Evolutionary conservation across 1,140 invertebrate genomes (phyloP), one percentile per base, ranked within the genome.

Genomic region (Chrysoperla carnea): DNA sequence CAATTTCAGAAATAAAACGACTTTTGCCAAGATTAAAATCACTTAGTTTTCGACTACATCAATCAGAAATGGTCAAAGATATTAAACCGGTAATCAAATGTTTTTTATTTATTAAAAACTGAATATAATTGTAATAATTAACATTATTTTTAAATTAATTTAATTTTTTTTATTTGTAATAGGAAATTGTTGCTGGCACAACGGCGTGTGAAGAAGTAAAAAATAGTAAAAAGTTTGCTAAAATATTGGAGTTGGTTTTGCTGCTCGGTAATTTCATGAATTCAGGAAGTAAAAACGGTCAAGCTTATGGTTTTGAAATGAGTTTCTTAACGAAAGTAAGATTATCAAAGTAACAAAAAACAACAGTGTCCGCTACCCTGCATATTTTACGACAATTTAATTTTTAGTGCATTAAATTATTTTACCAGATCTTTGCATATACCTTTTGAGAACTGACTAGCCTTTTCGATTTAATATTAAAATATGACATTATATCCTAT

Each of bases 191-290:
- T 0, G 83, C 88, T 6, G 89, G 85, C 1, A 93, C 88, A 6
- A 88, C 88, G 11, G 93, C 92, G 7, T 95, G 92, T 59, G 90
- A 97, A 57, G 92, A 97, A 68, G 80, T 98, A 1, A 84, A 81
- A 49, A 73, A 70, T 7, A 95, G 89, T 52, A 76, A 76, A 53
- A 95, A 92, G 52, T 95, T 98, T 62, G 76, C 80, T 0, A 82
- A 80, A 55, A 78, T 98, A 12, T 62, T 99, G 6, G 85, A 96
- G 60, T 61, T 97, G 1, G 78, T 98, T 44, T 67, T 98, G 0
- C 60, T 95, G 8, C 64, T 96, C 23, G 92, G 92, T 12, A 98
- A 96, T 66, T 91, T 87, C 50, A 87, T 97, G 80, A 96, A 96
- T 60, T 78, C 86, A 4, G 91, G 92, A 0, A 91, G 89, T 1